Evolutionary conservation across 2,888 invertebrate genomes (phyloP).

Genomic region (Ophonus ardosiacus): DNA sequence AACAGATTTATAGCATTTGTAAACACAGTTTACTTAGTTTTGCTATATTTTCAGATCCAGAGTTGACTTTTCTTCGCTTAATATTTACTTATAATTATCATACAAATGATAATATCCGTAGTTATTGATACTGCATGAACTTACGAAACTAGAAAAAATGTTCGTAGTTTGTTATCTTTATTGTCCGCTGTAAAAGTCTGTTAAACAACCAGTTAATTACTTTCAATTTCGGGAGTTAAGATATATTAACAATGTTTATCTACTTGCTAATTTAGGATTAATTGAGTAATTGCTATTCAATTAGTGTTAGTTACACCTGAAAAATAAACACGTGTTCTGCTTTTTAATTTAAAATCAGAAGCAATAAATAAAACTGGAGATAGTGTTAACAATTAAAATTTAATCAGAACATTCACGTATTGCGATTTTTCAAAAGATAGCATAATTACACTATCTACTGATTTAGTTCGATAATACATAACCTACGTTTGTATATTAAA

Average conservation of each 20-base stretch:
- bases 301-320: conserved; percentile 1
- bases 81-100: conserved; percentile 12
- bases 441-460: neutral
- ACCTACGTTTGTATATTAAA: conserved; percentile 4
- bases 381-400: conserved; percentile 25
- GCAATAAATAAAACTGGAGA: neutral
- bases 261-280: conserved; percentile 24
- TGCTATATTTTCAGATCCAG: conserved; percentile 5
- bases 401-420: conserved; percentile 21
- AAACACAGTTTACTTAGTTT: conserved; percentile 20
- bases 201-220: conserved; percentile 12
- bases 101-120: conserved; percentile 35
- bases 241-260: conserved; percentile 41
- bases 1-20: conserved; percentile 20
- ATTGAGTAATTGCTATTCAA: conserved; percentile 28
- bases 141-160: conserved; percentile 9
- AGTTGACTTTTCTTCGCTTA: conserved; percentile 24
- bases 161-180: conserved; percentile 32
- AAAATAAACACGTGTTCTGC: conserved; percentile 8
- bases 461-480: neutral
- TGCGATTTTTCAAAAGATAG: conserved; percentile 22
- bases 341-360: neutral
- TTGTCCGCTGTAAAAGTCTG: conserved; percentile 23
- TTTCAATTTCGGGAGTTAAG: conserved; percentile 36
- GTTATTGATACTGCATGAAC: conserved; percentile 7